phyloP scores from a whole-genome alignment of 2,113 vertebrate genomes.

The Burhinus bistriatus region DNA sequence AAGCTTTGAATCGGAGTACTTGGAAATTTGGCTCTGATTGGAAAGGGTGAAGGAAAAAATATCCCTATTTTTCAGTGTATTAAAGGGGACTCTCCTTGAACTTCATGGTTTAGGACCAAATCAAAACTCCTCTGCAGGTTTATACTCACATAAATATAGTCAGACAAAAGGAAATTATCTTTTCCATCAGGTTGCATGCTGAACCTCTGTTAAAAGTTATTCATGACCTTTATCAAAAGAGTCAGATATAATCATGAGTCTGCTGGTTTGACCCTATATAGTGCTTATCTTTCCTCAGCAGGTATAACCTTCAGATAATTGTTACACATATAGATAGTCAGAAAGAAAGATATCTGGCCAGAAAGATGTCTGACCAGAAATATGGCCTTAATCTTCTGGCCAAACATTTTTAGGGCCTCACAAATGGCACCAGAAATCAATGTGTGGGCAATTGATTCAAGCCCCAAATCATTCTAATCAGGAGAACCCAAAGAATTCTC shows the following conservation, averaged over 20 bases:
- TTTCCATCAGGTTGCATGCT: neutral
- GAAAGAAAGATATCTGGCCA: neutral
- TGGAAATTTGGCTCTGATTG: neutral
- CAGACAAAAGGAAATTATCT: neutral
- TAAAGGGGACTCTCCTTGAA: neutral
- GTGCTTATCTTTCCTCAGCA: slow-evolving; percentile 13
- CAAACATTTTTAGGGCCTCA: neutral
- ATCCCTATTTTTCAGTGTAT: neutral
- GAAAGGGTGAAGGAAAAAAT: neutral
- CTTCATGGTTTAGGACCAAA: neutral
- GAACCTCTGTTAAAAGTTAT: neutral
- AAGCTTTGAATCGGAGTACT: neutral
- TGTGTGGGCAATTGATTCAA: neutral
- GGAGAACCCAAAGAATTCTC: neutral
- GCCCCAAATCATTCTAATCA: neutral
- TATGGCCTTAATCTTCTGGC: neutral
- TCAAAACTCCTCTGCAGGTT: neutral
- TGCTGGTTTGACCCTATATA: neutral
- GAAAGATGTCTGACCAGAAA: neutral
- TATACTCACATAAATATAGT: neutral
- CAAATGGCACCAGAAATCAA: neutral
- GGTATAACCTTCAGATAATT: neutral
- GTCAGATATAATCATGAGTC: neutral
- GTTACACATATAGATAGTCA: neutral
- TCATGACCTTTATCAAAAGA: neutral